These are phyloP conservation scores for Chloroceryle amazona DNA, from an alignment of 2,797 vertebrate species.

Conservation along the genomic window DNA sequence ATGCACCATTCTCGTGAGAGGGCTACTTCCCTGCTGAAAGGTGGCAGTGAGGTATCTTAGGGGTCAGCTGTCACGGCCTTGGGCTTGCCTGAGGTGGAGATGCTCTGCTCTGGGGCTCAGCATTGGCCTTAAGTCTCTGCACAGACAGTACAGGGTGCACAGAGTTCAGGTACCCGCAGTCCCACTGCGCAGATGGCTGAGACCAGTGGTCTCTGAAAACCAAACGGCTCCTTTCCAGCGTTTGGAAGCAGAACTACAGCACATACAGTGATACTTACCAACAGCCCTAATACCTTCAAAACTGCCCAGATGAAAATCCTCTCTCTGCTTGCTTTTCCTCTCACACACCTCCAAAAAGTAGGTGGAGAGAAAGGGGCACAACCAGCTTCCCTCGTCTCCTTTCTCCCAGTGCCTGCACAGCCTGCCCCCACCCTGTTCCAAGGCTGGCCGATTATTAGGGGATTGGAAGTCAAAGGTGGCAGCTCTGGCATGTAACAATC, in stretches of 20 bases:
- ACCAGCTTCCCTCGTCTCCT: background rate
- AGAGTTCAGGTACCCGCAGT: background rate
- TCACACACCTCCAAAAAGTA: rapidly evolving
- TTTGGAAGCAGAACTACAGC: background rate
- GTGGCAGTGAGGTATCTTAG: rapidly evolving
- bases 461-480: background rate
- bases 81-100: background rate
- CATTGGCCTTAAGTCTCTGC: rapidly evolving
- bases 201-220: background rate
- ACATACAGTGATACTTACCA: background rate
- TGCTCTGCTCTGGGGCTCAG: background rate
- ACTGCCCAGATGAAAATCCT: background rate
- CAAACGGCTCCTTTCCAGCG: background rate
- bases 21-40: background rate
- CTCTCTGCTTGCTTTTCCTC: background rate
- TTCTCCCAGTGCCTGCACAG: background rate
- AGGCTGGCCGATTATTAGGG: background rate
- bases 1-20: rapidly evolving
- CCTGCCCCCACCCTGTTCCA: background rate
- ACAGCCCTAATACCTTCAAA: background rate
- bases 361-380: background rate
- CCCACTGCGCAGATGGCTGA: background rate
- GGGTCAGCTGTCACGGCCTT: background rate
- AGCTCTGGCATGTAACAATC: background rate
- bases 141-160: rapidly evolving